Evolutionary conservation across 1,140 invertebrate genomes (phyloP).

Genomic region (Drosophila cardini): DNA sequence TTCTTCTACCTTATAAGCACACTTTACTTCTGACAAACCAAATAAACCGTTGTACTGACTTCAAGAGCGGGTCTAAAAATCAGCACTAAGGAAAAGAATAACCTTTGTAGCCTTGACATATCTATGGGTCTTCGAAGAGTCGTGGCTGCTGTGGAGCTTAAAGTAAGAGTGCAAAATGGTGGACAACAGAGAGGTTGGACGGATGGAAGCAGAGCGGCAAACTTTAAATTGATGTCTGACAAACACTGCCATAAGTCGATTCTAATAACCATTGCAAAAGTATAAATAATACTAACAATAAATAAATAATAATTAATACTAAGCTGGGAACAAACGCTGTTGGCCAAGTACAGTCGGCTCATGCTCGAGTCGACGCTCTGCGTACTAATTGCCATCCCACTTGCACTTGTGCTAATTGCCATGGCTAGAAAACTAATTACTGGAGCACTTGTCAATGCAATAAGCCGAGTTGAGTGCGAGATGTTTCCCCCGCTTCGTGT

Average conservation of each 20-base stretch:
- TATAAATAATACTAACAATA: conserved; percentile 83
- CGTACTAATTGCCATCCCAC: conserved; percentile 12
- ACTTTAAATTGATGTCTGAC: conserved; percentile 13
- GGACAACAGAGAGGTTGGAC: too few species aligned
- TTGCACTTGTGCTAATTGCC: conserved; percentile 38
- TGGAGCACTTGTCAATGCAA: conserved; percentile 18
- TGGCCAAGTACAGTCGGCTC: conserved; percentile 35
- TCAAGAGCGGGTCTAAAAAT: too few species aligned
- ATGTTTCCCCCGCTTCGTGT: background rate
- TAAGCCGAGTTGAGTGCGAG: conserved; percentile 11
- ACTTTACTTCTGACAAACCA: too few species aligned
- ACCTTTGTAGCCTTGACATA: too few species aligned
- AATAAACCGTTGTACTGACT: too few species aligned
- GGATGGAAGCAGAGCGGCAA: background rate
- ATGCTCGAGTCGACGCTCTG: background rate
- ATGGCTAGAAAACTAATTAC: conserved; percentile 30
- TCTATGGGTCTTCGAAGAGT: too few species aligned
- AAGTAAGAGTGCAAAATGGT: too few species aligned
- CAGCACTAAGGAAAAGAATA: too few species aligned
- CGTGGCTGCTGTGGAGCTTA: too few species aligned
- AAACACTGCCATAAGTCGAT: conserved; percentile 63
- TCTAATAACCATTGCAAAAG: conserved; percentile 67
- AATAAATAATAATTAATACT: conserved; percentile 73
- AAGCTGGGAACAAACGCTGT: conserved; percentile 21
- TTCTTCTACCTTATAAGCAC: too few species aligned